These are phyloP conservation scores for Lepidothrix coronata DNA, from an alignment of 2,113 vertebrate species.

Conservation along the genomic window DNA sequence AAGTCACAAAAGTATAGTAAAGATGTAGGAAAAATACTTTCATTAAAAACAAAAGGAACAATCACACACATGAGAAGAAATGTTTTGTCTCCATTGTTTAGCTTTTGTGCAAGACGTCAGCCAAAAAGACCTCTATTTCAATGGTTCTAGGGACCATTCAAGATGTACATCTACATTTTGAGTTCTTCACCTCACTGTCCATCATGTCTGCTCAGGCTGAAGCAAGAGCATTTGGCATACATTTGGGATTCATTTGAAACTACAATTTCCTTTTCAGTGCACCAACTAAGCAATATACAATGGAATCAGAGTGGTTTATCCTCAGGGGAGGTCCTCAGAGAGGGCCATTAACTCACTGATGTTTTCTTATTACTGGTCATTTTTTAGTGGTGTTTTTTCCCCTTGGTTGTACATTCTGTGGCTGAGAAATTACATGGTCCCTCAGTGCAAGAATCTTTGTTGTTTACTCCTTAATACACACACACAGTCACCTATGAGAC, in stretches of 20 bases:
- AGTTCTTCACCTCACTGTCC: background rate
- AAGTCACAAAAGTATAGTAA: background rate
- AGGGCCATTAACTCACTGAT: background rate
- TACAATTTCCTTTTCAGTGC: background rate
- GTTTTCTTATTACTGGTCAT: background rate
- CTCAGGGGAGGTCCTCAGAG: background rate
- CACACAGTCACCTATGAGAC: background rate
- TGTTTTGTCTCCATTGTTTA: background rate
- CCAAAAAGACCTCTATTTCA: background rate
- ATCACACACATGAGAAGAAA: background rate
- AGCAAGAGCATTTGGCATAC: background rate
- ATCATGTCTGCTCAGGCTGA: background rate
- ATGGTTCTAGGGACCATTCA: background rate
- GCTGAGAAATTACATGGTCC: background rate
- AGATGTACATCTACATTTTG: background rate
- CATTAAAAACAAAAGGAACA: background rate
- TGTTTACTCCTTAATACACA: background rate
- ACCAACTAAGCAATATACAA: background rate
- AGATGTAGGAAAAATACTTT: background rate
- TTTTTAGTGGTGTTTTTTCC: background rate
- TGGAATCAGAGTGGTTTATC: background rate
- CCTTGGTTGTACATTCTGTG: background rate
- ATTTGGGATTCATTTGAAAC: background rate
- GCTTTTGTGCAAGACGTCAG: background rate
- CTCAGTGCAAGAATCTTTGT: background rate